phyloP scores from a whole-genome alignment of 2,113 vertebrate species.

The Procavia capensis region DNA sequence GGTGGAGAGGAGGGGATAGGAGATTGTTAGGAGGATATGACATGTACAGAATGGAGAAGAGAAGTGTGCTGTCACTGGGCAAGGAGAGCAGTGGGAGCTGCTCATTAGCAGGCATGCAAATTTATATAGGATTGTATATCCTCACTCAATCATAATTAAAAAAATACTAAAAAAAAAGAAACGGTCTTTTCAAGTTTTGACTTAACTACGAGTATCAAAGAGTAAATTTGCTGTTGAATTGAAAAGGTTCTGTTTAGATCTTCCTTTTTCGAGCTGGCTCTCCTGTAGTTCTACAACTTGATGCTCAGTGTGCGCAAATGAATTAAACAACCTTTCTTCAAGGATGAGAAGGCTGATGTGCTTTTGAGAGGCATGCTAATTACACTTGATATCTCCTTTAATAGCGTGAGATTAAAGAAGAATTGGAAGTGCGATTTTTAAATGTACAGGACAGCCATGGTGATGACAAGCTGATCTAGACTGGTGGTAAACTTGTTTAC shows the following conservation, averaged over 20 bases:
- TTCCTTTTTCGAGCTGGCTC: neutral
- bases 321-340: constrained; percentile 56
- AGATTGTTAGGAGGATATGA: too few species aligned
- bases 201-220: neutral
- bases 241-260: neutral
- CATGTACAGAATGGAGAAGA: too few species aligned
- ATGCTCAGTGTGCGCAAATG: constrained; percentile 26
- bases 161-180: too few species aligned
- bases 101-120: too few species aligned
- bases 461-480: neutral
- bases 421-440: neutral
- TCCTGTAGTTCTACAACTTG: neutral
- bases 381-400: constrained; percentile 56
- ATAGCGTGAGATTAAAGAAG: constrained; percentile 48
- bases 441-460: neutral
- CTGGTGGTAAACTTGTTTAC: neutral
- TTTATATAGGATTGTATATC: too few species aligned
- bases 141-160: too few species aligned
- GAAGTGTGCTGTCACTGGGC: too few species aligned
- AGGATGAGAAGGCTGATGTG: constrained; percentile 6
- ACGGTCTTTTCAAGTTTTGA: neutral
- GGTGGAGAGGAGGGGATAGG: too few species aligned
- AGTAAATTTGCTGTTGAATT: too few species aligned
- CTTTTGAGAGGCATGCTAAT: neutral
- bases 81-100: too few species aligned